These are phyloP conservation scores for Leptopilina clavipes DNA, from an alignment of 1,140 invertebrate genomes.

Conservation along the genomic window DNA sequence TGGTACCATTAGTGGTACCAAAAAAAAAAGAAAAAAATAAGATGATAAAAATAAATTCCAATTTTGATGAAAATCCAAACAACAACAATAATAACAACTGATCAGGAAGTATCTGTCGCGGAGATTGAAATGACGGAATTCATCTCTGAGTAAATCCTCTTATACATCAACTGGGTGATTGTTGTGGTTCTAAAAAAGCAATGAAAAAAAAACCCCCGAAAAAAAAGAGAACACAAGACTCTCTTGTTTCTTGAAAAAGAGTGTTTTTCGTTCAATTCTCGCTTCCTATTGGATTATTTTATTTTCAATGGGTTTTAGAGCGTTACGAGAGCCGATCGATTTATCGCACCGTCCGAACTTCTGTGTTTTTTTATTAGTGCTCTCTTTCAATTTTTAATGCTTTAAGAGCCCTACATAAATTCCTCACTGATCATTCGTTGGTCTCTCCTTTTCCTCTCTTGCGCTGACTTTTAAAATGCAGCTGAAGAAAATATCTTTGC, in stretches of 20 bases:
- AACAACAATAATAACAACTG: constrained; percentile 39
- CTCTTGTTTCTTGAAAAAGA: neutral
- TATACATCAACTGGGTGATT: constrained; percentile 64
- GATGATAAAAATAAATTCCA: no score
- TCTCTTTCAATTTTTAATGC: constrained; percentile 40
- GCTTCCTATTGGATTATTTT: neutral
- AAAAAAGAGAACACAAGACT: constrained; percentile 45
- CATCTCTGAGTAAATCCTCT: constrained; percentile 45
- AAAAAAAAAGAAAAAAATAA: neutral
- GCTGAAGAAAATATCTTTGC: constrained; percentile 57
- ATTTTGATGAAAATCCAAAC: neutral
- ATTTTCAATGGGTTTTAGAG: constrained; percentile 62
- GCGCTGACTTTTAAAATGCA: constrained; percentile 47
- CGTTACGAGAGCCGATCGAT: constrained; percentile 59
- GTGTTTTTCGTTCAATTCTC: neutral
- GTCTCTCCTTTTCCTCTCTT: neutral
- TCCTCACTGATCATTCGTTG: neutral
- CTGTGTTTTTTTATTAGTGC: neutral
- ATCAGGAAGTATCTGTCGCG: constrained; percentile 53
- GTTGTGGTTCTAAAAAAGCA: constrained; percentile 56
- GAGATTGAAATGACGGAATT: constrained; percentile 56
- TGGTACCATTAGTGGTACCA: no score
- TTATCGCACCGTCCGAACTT: constrained; percentile 8
- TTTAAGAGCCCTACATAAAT: constrained; percentile 37
- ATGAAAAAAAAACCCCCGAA: constrained; percentile 32